Percentiles rank a stretch among this genome's conserved stretches.
phyloP scores from a whole-genome alignment of 2,797 vertebrate genomes.

The Philypnodon macrostomus region DNA sequence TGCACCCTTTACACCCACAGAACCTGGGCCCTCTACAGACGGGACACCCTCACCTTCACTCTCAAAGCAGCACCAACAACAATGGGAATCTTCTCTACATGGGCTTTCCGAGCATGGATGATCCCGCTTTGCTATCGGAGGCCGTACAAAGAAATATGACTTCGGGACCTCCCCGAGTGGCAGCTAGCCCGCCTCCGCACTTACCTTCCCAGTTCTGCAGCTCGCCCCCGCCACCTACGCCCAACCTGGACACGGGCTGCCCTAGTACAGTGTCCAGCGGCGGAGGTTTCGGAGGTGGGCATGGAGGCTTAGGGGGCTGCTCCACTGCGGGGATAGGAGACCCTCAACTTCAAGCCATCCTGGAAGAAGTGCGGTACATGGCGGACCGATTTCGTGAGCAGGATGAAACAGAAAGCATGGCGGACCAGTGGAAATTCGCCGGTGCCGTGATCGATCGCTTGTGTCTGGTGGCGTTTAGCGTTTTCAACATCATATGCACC shows the following conservation, averaged over 20 bases:
- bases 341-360: slow-evolving; percentile 77
- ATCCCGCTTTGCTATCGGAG: slow-evolving; percentile 66
- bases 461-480: slow-evolving; percentile 81
- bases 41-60: slow-evolving; percentile 66
- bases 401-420: slow-evolving; percentile 68
- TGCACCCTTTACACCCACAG: slow-evolving; percentile 75
- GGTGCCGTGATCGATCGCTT: slow-evolving; percentile 82
- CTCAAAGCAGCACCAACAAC: slow-evolving; percentile 70
- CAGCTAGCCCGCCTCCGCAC: slow-evolving; percentile 71
- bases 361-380: slow-evolving; percentile 82
- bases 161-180: slow-evolving; percentile 33
- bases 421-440: slow-evolving; percentile 84
- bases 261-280: slow-evolving; percentile 76
- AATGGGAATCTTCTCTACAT: slow-evolving; percentile 80
- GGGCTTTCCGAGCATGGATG: slow-evolving; percentile 78
- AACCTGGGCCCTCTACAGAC: slow-evolving; percentile 70
- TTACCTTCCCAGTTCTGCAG: slow-evolving; percentile 75
- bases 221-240: slow-evolving; percentile 66
- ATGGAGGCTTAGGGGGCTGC: slow-evolving; percentile 62
- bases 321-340: slow-evolving; percentile 64
- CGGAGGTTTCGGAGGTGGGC: slow-evolving; percentile 62
- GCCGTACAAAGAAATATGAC: slow-evolving; percentile 66
- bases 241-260: slow-evolving; percentile 73
- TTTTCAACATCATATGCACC: slow-evolving; percentile 85
- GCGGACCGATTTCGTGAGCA: slow-evolving; percentile 79